phyloP scores from a whole-genome alignment of 1,140 invertebrate genomes.

The Saxidomus purpurata region DNA sequence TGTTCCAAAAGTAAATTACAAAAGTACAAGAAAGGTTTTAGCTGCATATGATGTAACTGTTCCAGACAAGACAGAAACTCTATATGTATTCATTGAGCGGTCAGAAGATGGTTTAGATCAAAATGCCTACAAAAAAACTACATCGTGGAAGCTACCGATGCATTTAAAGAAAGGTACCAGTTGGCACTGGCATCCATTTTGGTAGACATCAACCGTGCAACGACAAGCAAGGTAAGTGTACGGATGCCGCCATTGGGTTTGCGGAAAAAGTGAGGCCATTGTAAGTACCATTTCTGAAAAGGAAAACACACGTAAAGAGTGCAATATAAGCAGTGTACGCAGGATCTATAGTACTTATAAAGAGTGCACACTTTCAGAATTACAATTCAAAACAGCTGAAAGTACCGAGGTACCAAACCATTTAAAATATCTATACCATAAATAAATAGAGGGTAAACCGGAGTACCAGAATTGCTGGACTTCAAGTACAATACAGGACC shows the following conservation, averaged over 20 bases:
- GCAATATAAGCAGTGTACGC: background rate
- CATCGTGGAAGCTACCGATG: background rate
- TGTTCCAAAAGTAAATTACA: background rate
- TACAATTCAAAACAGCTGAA: too few species aligned
- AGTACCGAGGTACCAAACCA: background rate
- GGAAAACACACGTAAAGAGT: background rate
- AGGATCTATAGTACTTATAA: too few species aligned
- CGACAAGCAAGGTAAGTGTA: conserved; percentile 16
- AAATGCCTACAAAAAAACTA: background rate
- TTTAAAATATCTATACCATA: conserved; percentile 1
- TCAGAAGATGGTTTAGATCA: background rate
- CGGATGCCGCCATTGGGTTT: background rate
- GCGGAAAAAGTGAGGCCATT: background rate
- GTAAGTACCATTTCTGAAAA: background rate
- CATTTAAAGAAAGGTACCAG: conserved; percentile 8
- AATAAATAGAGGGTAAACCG: background rate
- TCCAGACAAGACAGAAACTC: background rate
- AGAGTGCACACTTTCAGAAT: too few species aligned
- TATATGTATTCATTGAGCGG: background rate
- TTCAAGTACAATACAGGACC: conserved; percentile 8
- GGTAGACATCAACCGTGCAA: conserved; percentile 3
- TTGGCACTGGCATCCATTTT: background rate
- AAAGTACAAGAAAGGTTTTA: background rate
- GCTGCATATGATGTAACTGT: background rate
- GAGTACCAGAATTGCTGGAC: background rate